phyloP scores from a whole-genome alignment of 1,140 invertebrate genomes.

The Notospermus geniculatus region DNA sequence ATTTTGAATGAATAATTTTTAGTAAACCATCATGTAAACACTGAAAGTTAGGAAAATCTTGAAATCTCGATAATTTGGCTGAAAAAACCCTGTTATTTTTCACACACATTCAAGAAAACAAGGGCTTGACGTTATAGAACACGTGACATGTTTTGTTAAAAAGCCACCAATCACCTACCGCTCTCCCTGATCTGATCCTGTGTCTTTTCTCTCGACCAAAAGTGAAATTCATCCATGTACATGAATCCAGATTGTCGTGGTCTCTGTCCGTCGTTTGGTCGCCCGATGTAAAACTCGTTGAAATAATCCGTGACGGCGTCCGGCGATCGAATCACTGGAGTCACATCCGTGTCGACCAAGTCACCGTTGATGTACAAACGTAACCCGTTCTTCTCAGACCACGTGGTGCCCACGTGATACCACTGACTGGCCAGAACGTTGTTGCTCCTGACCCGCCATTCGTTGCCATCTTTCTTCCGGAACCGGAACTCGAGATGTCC shows the following conservation, averaged over 20 bases:
- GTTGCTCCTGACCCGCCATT: conserved; percentile 36
- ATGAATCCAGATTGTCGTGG: conserved; percentile 30
- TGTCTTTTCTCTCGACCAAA: conserved; percentile 38
- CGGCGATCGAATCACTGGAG: conserved; percentile 8
- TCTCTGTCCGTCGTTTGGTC: conserved; percentile 38
- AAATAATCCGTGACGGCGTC: conserved; percentile 12
- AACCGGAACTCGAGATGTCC: conserved; percentile 43
- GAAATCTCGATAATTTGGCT: too few relatives aligned
- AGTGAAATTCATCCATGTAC: conserved; percentile 49
- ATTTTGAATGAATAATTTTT: too few relatives aligned
- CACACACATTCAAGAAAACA: too few relatives aligned
- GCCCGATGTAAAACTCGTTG: conserved; percentile 43
- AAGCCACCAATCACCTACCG: conserved; percentile 40
- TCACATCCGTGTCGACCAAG: conserved; percentile 24
- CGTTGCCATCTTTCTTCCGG: conserved; percentile 26
- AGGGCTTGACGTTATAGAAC: too few relatives aligned
- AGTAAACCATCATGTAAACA: too few relatives aligned
- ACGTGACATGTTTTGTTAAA: too few relatives aligned
- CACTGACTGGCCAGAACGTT: conserved; percentile 42
- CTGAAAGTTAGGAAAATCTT: too few relatives aligned
- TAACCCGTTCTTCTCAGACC: conserved; percentile 36
- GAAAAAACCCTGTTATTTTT: too few relatives aligned
- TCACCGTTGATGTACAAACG: conserved; percentile 45
- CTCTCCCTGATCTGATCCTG: conserved; percentile 37
- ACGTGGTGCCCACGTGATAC: conserved; percentile 50